These are phyloP conservation scores for Calidris pugnax DNA, from an alignment of 2,113 vertebrate species.

Conservation along the genomic window DNA sequence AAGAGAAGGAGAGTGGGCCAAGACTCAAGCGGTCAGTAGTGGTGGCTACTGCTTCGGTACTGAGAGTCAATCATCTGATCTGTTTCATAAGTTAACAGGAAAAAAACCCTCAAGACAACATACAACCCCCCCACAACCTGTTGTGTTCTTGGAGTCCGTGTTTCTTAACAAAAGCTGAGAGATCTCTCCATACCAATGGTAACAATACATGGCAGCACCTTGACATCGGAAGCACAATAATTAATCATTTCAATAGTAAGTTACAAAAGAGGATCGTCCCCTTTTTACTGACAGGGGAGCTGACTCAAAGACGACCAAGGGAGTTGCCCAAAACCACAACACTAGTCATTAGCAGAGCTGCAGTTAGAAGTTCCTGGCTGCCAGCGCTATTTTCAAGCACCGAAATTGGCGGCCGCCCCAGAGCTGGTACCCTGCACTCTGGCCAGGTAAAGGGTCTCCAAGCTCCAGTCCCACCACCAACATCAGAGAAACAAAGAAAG, in stretches of 20 bases:
- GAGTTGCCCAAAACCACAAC: conserved; percentile 55
- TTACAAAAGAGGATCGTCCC: background rate
- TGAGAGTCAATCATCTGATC: background rate
- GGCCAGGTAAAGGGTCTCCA: background rate
- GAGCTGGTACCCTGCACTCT: background rate
- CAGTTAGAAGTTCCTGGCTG: conserved; percentile 56
- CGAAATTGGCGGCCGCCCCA: background rate
- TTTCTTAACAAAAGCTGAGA: background rate
- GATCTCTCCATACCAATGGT: background rate
- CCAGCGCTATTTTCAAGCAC: background rate
- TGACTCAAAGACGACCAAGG: conserved; percentile 54
- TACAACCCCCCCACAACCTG: background rate
- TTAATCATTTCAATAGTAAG: conserved; percentile 12
- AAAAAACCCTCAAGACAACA: background rate
- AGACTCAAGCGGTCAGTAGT: background rate
- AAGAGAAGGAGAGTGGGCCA: background rate
- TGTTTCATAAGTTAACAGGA: background rate
- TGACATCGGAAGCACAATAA: background rate
- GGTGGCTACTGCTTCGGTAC: background rate
- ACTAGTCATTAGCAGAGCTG: conserved; percentile 51
- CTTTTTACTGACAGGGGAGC: conserved; percentile 31
- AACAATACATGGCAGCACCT: background rate
- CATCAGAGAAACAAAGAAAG: background rate
- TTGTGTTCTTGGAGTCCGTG: background rate
- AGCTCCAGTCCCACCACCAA: background rate